phyloP scores from a whole-genome alignment of 2,797 vertebrate species.

The Rhodeus uyekii region DNA sequence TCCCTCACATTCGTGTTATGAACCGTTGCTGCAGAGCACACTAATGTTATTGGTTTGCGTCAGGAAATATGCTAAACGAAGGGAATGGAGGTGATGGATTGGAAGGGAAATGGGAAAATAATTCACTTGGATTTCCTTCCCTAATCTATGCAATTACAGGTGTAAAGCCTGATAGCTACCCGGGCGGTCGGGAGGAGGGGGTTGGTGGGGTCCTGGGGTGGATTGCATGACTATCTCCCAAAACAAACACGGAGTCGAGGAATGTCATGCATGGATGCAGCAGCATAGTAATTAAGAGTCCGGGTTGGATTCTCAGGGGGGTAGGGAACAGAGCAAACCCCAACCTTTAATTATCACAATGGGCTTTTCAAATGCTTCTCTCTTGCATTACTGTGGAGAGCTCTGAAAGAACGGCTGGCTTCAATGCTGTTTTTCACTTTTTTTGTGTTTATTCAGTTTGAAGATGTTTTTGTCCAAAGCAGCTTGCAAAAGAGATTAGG shows the following conservation, averaged over 20 bases:
- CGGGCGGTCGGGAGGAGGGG: neutral
- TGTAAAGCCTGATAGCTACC: conserved; percentile 20
- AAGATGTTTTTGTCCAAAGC: neutral
- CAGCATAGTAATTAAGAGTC: conserved; percentile 46
- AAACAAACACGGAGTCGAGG: conserved; percentile 43
- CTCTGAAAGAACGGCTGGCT: neutral
- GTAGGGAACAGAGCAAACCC: conserved; percentile 32
- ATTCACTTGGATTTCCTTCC: conserved; percentile 33
- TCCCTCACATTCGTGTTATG: neutral
- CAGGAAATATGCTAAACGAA: neutral
- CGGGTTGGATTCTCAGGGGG: conserved; percentile 45
- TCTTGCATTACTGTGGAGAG: conserved; percentile 15
- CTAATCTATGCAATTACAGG: conserved; percentile 36
- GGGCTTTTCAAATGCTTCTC: conserved; percentile 37
- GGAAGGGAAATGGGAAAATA: conserved; percentile 9
- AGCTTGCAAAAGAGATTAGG: neutral
- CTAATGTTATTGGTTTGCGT: neutral
- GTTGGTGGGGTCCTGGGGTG: neutral
- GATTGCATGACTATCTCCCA: conserved; percentile 49
- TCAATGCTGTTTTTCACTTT: conserved; percentile 8
- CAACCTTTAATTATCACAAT: conserved; percentile 54
- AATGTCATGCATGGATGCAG: conserved; percentile 53
- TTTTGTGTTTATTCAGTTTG: neutral
- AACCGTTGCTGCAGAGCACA: neutral
- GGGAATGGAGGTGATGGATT: neutral